Base-by-base conservation (phyloP, 2,797 vertebrate genomes). In the Rhinatrema bivittatum region DNA sequence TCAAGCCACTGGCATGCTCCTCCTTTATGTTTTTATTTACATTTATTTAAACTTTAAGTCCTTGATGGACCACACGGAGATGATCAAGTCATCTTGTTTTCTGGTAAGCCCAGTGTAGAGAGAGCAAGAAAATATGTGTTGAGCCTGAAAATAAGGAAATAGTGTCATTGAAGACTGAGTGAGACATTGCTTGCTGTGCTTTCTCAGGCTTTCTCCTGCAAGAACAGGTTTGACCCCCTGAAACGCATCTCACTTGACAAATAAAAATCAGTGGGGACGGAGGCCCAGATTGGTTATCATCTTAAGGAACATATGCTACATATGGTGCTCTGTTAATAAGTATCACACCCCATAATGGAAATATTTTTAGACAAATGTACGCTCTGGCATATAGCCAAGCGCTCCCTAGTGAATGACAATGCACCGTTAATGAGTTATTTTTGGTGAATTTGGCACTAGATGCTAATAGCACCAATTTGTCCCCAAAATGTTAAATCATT, bases 401-500 rank as follows among this genome's bases (percentile, higher is more conserved):
- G 60, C 65, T 72, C 70, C 70, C 66, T 43, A 52, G 68, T 58
- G 69, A 77, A 76, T 71, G 56, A 67, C 49, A 69, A 75, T 49
- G 50, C 59, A 64, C 65, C 60, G 63, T 48, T 81, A 81, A 82
- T 78, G 68, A 76, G 67, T 51, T 72, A 65, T 72, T 70, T 73
- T 70, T 66, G 65, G 67, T 70, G 72, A 78, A 76, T 71, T 72
- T 76, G 65, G 68, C 70, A 62, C 56, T 43, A 24, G 7, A 50
- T 65, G 50, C 56, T 72, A 76, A 80, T 68, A 63, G 62, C 73
- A 65, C 59, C 43, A 56, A 70, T 79, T 70, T 78, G 63, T 74
- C 44, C 63, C 62, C 70, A 22, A 70, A 77, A 79, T 70, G 73
- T 70, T 76, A 76, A 72, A 76, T 56, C 70, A 66, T 69, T 84